Evolutionary conservation across 2,797 vertebrate genomes (phyloP).

Genomic region (Morus bassanus): DNA sequence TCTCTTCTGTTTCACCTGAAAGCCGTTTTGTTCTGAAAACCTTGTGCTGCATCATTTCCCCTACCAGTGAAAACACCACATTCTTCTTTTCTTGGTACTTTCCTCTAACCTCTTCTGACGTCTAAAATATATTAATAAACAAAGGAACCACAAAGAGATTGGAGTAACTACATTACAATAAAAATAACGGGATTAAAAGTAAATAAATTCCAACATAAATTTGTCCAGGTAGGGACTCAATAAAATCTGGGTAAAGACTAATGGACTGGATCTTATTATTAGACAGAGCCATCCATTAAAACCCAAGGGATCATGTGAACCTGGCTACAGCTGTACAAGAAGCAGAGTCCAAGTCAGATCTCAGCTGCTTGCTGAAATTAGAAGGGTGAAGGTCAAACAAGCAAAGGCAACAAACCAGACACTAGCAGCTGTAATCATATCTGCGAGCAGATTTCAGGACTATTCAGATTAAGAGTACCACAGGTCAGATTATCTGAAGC

Average conservation of each 20-base stretch:
- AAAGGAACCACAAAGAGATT: not conserved
- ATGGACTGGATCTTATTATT: not conserved
- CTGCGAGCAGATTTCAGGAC: not conserved
- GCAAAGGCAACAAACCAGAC: slow-evolving; percentile 44
- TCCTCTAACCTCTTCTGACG: not conserved
- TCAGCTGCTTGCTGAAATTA: slow-evolving; percentile 53
- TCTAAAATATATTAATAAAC: not conserved
- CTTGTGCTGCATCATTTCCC: not conserved
- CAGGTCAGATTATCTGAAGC: slow-evolving; percentile 14
- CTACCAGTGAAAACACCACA: not conserved
- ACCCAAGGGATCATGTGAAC: slow-evolving; percentile 32
- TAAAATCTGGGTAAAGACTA: not conserved
- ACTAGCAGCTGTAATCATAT: slow-evolving; percentile 4
- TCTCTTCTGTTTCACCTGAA: slow-evolving; percentile 10
- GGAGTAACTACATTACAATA: not conserved
- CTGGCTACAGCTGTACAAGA: slow-evolving; percentile 24
- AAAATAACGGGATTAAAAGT: not conserved
- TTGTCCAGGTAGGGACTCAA: not conserved
- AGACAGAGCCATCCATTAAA: not conserved
- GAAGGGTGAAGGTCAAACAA: slow-evolving; percentile 58
- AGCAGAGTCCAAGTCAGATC: slow-evolving; percentile 33
- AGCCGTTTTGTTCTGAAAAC: not conserved
- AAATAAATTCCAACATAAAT: not conserved
- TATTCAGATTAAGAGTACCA: slow-evolving; percentile 17
- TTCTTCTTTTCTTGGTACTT: not conserved